Evolutionary conservation across 2,888 invertebrate species (phyloP).

Genomic region (Hirtodrosophila confusa): DNA sequence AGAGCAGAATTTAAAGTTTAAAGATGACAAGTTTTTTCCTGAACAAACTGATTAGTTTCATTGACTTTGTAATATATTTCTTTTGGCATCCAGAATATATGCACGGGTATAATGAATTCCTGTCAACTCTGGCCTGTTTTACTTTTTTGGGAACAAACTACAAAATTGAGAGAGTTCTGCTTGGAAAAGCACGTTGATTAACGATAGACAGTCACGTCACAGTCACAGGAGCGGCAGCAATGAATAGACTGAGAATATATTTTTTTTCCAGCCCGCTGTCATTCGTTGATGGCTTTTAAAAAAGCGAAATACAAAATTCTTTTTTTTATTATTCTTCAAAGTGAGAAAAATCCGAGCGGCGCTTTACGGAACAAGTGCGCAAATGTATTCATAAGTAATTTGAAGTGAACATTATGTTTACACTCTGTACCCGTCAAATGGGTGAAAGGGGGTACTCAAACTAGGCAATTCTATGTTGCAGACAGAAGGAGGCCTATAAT

Average conservation of each 20-base stretch:
- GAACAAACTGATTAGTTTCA: background rate
- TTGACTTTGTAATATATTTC: background rate
- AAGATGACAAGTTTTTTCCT: no score
- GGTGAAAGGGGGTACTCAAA: no score
- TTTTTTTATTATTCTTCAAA: background rate
- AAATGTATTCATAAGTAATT: slow-evolving; percentile 45
- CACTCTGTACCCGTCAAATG: no score
- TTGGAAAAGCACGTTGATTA: slow-evolving; percentile 35
- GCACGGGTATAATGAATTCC: background rate
- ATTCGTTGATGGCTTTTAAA: slow-evolving; percentile 15
- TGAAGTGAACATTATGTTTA: slow-evolving; percentile 23
- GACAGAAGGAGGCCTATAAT: no score
- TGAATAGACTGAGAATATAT: slow-evolving; percentile 5
- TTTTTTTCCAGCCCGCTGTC: background rate
- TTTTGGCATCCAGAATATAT: background rate
- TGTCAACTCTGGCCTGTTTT: background rate
- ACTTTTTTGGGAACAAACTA: background rate
- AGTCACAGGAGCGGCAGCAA: background rate
- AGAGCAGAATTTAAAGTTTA: no score
- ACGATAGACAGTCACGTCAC: slow-evolving; percentile 8
- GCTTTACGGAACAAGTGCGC: slow-evolving; percentile 4
- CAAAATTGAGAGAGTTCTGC: slow-evolving; percentile 31
- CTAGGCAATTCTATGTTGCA: no score
- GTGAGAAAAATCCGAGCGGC: background rate
- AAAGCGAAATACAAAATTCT: background rate